A percentile compares a stretch with the other conserved stretches of the same genome.
These are phyloP conservation scores for Bursaphelenchus okinawaensis DNA, from an alignment of 2,888 invertebrate genomes.

Conservation along the genomic window DNA sequence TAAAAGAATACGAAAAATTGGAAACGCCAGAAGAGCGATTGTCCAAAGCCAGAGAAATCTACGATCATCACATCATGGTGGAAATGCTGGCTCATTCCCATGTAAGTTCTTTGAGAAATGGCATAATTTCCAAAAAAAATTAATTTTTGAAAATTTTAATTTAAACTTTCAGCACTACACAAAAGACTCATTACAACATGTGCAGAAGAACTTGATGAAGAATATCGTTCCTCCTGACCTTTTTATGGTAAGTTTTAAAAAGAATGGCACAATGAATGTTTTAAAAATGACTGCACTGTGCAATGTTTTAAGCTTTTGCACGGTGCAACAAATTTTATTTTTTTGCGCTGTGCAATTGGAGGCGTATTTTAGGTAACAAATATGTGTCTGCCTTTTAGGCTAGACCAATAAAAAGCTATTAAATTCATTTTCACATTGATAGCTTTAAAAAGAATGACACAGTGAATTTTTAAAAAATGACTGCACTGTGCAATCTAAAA, in stretches of 20 bases:
- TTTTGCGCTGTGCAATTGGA: no score
- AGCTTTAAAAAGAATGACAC: constrained; percentile 6
- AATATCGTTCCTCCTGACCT: constrained; percentile 92
- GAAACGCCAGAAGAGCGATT: constrained; percentile 93
- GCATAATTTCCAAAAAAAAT: background rate
- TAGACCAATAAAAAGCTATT: no score
- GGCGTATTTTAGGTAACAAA: no score
- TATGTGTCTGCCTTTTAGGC: no score
- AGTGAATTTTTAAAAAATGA: no score
- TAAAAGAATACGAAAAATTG: constrained; percentile 95
- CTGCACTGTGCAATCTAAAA: no score
- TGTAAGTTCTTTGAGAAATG: constrained; percentile 66
- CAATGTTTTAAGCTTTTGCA: no score
- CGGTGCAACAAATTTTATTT: no score
- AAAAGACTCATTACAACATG: constrained; percentile 90
- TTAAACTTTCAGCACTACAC: constrained; percentile 81
- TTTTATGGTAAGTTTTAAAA: constrained; percentile 81
- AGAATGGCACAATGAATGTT: no score
- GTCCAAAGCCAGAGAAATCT: constrained; percentile 89
- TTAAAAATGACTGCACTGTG: no score
- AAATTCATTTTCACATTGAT: no score
- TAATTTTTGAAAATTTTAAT: background rate
- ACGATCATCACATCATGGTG: constrained; percentile 99
- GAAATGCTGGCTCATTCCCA: constrained; percentile 96
- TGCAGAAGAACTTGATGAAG: constrained; percentile 93